Evolutionary conservation across 2,113 vertebrate genomes (phyloP), one percentile per base, ranked within the genome.

Genomic region (Amphiprion percula): DNA sequence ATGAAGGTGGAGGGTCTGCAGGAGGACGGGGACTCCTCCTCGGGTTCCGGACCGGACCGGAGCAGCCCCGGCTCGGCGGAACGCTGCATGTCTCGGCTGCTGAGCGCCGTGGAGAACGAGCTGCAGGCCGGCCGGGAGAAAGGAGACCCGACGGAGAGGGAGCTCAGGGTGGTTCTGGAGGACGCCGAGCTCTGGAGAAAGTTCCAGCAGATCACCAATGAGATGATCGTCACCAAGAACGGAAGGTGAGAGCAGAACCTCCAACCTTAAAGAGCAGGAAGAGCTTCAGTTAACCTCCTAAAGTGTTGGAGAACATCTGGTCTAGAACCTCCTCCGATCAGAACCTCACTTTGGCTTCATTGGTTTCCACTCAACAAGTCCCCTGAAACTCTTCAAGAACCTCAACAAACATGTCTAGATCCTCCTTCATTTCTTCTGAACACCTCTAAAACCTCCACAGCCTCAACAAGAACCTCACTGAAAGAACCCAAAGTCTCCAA

Each of bases 191-290:
- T 99, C 46, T 99, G 98, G 98, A 96, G 95, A 86, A 96, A 96
- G 88, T 99, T 99, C 80, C 96, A 96, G 76, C 95, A 96, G 84
- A 95, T 97, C 91, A 99, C 98, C 41, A 99, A 99, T 5, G 98
- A 99, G 92, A 99, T 99, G 98, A 99, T 99, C 0, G 98, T 99
- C 90, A 99, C 98, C 92, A 99, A 99, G 94, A 99, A 96, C 0
- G 98, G 98, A 88, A 96, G 98, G 98, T 52, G 19, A 52, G 49
- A 9, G 1, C 49, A 4, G 17, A n/a, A 8, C 19, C 16, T 15
- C 17, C 16, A 4, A 19, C 12, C 47, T 49, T 5, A 15, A 49
- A 39, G 10, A 39, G 7, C 26, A 26, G 26, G 26, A 26, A 26
- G 26, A 26, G 26, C 26, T 2, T 26, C 21, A 21, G 21, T 21